Percentiles rank a stretch among this genome's conserved stretches.
These are phyloP conservation scores for Gymnocypris eckloni DNA, from an alignment of 2,797 vertebrate genomes.

Conservation along the genomic window DNA sequence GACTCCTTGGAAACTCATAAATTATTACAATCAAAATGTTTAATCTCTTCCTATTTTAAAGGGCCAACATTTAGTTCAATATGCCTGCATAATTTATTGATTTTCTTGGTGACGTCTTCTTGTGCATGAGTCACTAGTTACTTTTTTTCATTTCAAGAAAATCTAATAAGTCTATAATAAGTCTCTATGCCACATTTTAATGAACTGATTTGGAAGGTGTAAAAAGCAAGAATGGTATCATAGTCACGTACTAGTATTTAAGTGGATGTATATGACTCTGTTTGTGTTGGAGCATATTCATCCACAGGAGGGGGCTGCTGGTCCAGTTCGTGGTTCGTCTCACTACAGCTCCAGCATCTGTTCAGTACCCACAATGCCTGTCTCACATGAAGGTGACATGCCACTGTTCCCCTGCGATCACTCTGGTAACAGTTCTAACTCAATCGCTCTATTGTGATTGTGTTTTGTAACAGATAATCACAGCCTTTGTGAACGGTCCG, in stretches of 20 bases:
- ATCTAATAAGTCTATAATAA: not conserved
- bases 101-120: not conserved
- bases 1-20: constrained; percentile 8
- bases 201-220: too few relatives aligned
- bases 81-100: not conserved
- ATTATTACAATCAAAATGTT: not conserved
- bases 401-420: constrained; percentile 44
- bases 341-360: constrained; percentile 72
- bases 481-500: not conserved
- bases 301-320: constrained; percentile 65
- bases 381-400: constrained; percentile 54
- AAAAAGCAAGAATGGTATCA: not conserved
- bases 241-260: not conserved
- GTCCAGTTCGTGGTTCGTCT: constrained; percentile 28
- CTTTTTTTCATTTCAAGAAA: not conserved
- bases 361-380: constrained; percentile 69
- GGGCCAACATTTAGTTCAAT: not conserved
- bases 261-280: not conserved
- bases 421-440: constrained; percentile 34
- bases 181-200: not conserved
- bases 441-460: constrained; percentile 46
- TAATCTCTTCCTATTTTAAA: not conserved
- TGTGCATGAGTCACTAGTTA: too few relatives aligned
- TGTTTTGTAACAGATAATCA: constrained; percentile 48
- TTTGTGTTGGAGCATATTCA: constrained; percentile 14